Evolutionary conservation across 2,113 vertebrate species (phyloP).

Genomic region (Mesembrinibis cayennensis): DNA sequence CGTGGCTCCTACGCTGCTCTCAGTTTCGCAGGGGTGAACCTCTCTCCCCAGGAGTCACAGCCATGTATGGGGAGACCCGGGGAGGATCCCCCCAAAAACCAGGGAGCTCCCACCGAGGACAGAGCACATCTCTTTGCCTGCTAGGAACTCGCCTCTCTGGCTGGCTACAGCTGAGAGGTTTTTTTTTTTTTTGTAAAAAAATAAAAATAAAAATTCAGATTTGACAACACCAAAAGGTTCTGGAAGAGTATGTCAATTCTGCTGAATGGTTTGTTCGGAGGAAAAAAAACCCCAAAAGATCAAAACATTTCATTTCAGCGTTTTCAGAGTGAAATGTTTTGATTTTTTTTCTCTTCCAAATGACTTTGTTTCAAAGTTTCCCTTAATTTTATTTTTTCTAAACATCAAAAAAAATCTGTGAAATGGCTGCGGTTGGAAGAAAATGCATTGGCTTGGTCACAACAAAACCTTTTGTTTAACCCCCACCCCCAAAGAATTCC

Average conservation of each 20-base stretch:
- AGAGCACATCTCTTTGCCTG: not conserved
- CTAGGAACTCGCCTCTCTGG: not conserved
- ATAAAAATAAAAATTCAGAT: not conserved
- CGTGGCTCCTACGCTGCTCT: fast-evolving
- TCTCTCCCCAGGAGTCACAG: not conserved
- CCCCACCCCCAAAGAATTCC: not conserved
- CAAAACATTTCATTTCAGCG: slow-evolving; percentile 44
- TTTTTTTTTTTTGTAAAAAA: not conserved
- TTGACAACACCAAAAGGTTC: slow-evolving; percentile 19
- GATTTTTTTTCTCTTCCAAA: slow-evolving; percentile 38
- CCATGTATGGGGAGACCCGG: fast-evolving
- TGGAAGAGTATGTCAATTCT: slow-evolving; percentile 7
- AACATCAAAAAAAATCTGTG: not conserved
- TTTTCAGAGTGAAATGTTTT: slow-evolving; percentile 52
- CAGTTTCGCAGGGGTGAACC: not conserved
- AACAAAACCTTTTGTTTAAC: slow-evolving; percentile 13
- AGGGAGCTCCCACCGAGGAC: fast-evolving
- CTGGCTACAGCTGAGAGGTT: not conserved
- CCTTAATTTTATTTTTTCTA: slow-evolving; percentile 38
- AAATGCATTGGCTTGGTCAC: not conserved
- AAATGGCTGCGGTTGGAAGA: slow-evolving; percentile 6
- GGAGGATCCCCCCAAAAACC: not conserved
- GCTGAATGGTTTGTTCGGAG: slow-evolving; percentile 16
- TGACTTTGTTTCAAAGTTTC: slow-evolving; percentile 62
- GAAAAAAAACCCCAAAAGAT: not conserved